A percentile compares a stretch with the other conserved stretches of the same genome.
Evolutionary conservation across 1,140 invertebrate species (phyloP).

Genomic region (Andricus grossulariae): DNA sequence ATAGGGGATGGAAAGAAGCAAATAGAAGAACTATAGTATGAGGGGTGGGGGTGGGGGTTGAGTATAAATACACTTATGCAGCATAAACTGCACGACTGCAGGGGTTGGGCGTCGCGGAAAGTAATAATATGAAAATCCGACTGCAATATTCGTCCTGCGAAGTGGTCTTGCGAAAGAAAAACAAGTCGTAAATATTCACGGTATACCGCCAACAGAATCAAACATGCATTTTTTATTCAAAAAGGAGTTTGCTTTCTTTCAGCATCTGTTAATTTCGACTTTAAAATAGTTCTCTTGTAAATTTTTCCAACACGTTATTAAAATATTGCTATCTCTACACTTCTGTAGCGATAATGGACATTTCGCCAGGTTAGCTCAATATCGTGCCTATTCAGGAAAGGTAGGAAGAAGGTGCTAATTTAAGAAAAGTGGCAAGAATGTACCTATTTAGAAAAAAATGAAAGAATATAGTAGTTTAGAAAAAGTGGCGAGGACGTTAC

Average conservation of each 20-base stretch:
- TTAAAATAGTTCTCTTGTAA: no score
- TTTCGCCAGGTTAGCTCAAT: no score
- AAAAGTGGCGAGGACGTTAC: no score
- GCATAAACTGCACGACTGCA: constrained; percentile 17
- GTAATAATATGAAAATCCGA: constrained; percentile 25
- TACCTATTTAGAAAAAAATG: no score
- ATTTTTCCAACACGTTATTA: no score
- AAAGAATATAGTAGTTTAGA: no score
- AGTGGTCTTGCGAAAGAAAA: constrained; percentile 24
- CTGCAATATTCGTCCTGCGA: constrained; percentile 28
- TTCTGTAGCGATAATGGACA: no score
- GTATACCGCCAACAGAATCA: neutral
- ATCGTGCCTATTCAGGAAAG: no score
- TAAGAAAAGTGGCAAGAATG: no score
- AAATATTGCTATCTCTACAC: no score
- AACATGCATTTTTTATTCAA: neutral
- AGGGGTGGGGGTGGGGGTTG: neutral
- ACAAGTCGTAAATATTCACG: constrained; percentile 13
- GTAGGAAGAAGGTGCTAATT: no score
- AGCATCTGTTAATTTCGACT: no score
- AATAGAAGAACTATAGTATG: constrained; percentile 7
- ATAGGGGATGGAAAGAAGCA: neutral
- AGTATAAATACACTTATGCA: constrained; percentile 23
- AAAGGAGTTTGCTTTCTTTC: neutral
- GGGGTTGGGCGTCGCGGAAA: neutral